Evolutionary conservation across 2,113 vertebrate genomes (phyloP).

Genomic region (Platycercus adscitus): DNA sequence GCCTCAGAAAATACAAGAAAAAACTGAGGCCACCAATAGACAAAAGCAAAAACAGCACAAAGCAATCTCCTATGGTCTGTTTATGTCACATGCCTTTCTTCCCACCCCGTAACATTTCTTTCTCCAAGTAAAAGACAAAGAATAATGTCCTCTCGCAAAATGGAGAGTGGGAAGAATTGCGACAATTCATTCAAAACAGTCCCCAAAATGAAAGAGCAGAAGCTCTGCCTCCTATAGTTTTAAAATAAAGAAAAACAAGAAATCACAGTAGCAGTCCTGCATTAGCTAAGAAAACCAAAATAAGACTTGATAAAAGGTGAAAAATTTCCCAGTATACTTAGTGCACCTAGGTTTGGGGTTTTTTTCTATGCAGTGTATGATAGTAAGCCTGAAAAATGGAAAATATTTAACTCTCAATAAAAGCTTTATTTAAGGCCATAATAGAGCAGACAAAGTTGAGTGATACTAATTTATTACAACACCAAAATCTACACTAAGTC

Average conservation of each 20-base stretch:
- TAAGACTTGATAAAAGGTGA: not conserved
- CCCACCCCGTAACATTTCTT: not conserved
- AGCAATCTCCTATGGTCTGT: not conserved
- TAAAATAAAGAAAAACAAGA: not conserved
- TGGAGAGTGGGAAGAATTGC: rapidly evolving
- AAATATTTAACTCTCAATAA: not conserved
- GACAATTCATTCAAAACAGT: not conserved
- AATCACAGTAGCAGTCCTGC: not conserved
- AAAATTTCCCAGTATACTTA: not conserved
- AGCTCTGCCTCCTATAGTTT: not conserved
- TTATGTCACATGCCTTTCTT: not conserved
- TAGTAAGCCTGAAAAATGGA: not conserved
- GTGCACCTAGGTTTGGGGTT: rapidly evolving
- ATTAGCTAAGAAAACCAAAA: not conserved
- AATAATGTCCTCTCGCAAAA: not conserved
- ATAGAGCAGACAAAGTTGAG: no score
- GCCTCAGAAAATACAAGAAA: not conserved
- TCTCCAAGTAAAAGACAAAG: not conserved
- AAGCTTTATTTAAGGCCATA: not conserved
- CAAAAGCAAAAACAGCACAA: not conserved
- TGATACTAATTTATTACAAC: rapidly evolving
- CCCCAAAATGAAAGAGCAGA: not conserved
- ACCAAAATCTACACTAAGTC: not conserved
- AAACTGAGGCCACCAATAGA: not conserved
- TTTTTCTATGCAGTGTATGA: not conserved